A percentile compares a stretch with the other conserved stretches of the same genome.
Evolutionary conservation across 2,797 vertebrate species (phyloP).

Genomic region (Alectoris magna): DNA sequence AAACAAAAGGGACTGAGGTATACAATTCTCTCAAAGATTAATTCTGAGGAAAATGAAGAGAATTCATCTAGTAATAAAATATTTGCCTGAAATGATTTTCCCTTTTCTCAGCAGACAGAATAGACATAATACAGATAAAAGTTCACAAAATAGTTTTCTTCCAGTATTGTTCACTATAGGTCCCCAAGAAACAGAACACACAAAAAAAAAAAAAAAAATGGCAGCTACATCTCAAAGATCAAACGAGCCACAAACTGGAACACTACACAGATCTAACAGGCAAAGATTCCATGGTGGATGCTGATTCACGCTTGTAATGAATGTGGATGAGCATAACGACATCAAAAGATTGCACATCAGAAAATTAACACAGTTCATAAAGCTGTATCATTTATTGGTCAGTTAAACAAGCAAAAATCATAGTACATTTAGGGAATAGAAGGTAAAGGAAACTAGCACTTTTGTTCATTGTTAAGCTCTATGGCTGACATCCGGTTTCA

Average conservation of each 20-base stretch:
- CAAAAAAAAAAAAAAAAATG: background rate
- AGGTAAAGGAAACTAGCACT: background rate
- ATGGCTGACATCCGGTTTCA: background rate
- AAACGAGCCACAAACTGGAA: background rate
- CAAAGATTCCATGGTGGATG: background rate
- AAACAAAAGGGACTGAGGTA: background rate
- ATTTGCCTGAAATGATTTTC: constrained; percentile 17
- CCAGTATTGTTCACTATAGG: background rate
- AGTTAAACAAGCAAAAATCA: background rate
- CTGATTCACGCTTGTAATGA: background rate
- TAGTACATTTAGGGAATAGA: background rate
- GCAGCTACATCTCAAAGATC: background rate
- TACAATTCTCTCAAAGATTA: background rate
- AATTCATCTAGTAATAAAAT: constrained; percentile 24
- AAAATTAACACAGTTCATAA: background rate
- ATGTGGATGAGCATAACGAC: background rate
- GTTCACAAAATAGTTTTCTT: background rate
- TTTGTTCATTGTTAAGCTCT: background rate
- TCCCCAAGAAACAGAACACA: background rate
- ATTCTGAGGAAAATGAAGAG: background rate
- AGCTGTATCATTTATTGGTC: background rate
- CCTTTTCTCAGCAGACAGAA: background rate
- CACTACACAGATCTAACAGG: background rate
- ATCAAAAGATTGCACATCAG: background rate
- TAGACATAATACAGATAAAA: constrained; percentile 23